Conservation (phyloP, 2,888 invertebrate genomes). For the Amitus sp. region DNA sequence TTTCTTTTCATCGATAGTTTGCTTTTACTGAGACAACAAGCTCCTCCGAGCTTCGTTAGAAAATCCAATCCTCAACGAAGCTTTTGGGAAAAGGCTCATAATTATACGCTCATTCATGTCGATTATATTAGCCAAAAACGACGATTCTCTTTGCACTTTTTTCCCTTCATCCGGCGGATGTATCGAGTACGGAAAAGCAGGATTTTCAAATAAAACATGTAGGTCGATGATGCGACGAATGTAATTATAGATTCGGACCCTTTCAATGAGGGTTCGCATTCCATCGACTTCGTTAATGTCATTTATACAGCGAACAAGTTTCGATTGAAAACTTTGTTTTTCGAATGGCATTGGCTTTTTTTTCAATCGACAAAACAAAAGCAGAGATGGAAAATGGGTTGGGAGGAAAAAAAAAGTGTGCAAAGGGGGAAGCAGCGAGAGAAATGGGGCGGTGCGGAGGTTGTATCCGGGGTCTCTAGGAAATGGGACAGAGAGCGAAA, state of each 20-base stretch:
- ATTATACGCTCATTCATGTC: slow-evolving; percentile 2
- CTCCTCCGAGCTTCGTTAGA: slow-evolving; percentile 16
- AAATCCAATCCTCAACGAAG: slow-evolving; percentile 15
- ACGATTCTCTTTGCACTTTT: too few species aligned
- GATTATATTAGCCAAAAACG: neutral
- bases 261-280: neutral
- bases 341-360: too few species aligned
- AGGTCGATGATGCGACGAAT: neutral
- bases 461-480: slow-evolving; percentile 14
- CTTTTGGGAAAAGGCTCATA: neutral
- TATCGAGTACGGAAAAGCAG: neutral
- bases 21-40: slow-evolving; percentile 16
- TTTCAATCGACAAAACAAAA: too few species aligned
- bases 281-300: neutral
- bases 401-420: slow-evolving; percentile 22
- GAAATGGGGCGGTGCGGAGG: slow-evolving; percentile 16
- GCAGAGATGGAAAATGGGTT: too few species aligned
- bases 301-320: neutral
- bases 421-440: slow-evolving; percentile 16
- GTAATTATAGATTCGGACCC: slow-evolving; percentile 7
- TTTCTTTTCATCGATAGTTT: slow-evolving; percentile 17
- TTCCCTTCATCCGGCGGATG: too few species aligned
- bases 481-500: slow-evolving; percentile 18
- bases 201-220: slow-evolving; percentile 1
- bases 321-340: too few species aligned